Conservation (phyloP, 2,797 vertebrate genomes). For the Mormyrus proboscirostris region DNA sequence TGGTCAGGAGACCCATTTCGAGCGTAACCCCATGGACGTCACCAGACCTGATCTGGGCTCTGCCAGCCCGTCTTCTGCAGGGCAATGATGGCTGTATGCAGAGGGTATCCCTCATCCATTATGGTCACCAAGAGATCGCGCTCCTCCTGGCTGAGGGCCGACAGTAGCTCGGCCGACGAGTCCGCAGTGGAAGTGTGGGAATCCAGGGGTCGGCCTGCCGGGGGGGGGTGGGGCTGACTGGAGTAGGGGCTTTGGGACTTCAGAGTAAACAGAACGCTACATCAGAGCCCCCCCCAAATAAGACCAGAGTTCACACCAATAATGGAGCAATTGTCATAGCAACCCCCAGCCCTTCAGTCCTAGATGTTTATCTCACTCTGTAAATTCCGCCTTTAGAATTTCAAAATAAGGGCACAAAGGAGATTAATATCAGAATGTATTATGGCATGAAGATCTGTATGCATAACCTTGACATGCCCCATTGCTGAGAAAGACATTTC, state of each 20-base stretch:
- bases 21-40: not conserved
- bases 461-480: constrained; percentile 27
- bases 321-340: not conserved
- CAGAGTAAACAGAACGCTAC: constrained; percentile 37
- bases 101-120: constrained; percentile 73
- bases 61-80: constrained; percentile 80
- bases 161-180: constrained; percentile 71
- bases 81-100: constrained; percentile 73
- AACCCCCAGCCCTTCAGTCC: not conserved
- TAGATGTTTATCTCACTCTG: not conserved
- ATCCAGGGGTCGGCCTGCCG: constrained; percentile 23
- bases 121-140: constrained; percentile 72
- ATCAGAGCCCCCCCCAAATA: constrained; percentile 31
- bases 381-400: not conserved
- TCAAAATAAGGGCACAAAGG: not conserved
- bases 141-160: constrained; percentile 79
- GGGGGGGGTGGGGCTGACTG: constrained; percentile 50
- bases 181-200: constrained; percentile 50
- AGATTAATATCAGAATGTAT: not conserved
- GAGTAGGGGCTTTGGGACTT: constrained; percentile 62
- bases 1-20: not conserved
- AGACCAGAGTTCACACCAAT: not conserved
- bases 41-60: constrained; percentile 77
- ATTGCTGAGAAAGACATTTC: constrained; percentile 40
- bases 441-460: constrained; percentile 4